Evolutionary conservation across 2,797 vertebrate genomes (phyloP).

Genomic region (Acanthurus tractus): DNA sequence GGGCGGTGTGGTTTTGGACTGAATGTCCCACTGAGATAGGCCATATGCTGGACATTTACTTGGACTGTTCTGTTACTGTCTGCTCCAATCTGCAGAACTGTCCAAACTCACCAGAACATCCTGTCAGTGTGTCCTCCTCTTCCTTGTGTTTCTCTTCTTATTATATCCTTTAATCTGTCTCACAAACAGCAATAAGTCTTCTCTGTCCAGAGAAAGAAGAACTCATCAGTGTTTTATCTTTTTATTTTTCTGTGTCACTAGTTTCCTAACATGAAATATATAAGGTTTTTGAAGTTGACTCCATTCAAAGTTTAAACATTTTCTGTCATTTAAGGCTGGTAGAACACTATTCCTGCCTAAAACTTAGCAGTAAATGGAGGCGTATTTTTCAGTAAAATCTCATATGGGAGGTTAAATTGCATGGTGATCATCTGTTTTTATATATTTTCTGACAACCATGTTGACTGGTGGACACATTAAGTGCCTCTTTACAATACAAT

Average conservation of each 20-base stretch:
- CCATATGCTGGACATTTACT: slow-evolving; percentile 64
- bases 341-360: background rate
- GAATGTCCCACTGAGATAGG: slow-evolving; percentile 61
- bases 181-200: slow-evolving; percentile 5
- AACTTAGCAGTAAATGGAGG: background rate
- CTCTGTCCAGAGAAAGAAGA: background rate
- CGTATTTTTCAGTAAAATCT: slow-evolving; percentile 5
- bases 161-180: background rate
- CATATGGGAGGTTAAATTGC: background rate
- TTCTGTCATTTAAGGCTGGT: background rate
- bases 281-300: background rate
- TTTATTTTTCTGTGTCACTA: background rate
- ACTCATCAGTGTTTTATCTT: background rate
- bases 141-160: slow-evolving; percentile 40
- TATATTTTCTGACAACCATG: background rate
- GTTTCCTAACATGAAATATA: background rate
- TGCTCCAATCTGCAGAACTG: slow-evolving; percentile 49
- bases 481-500: background rate
- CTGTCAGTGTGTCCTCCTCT: slow-evolving; percentile 46
- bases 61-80: slow-evolving; percentile 36
- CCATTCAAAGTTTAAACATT: slow-evolving; percentile 10
- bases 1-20: slow-evolving; percentile 51
- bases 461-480: background rate
- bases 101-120: slow-evolving; percentile 54
- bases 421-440: background rate